phyloP scores from a whole-genome alignment of 1,140 invertebrate species.

The Drosophila truncata region DNA sequence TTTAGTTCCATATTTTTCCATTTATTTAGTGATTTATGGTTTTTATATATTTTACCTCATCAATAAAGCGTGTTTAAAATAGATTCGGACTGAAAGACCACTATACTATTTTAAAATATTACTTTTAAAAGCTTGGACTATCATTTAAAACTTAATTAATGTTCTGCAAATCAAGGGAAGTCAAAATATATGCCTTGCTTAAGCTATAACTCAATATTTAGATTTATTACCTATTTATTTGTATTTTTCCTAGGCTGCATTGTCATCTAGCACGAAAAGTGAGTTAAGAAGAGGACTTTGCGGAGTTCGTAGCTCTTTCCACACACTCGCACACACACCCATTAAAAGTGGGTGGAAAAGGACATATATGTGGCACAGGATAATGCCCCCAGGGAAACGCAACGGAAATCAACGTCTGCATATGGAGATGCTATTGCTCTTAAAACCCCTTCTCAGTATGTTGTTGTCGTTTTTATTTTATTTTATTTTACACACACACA shows the following conservation, averaged over 20 bases:
- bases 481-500: slow-evolving; percentile 6
- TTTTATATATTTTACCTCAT: no score
- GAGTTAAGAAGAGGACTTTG: not conserved
- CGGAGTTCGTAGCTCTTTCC: slow-evolving; percentile 7
- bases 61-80: no score
- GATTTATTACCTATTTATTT: slow-evolving; percentile 19
- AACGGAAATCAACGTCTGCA: slow-evolving; percentile 66
- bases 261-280: slow-evolving; percentile 27
- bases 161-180: not conserved
- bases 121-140: not conserved
- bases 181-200: slow-evolving; percentile 11
- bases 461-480: slow-evolving; percentile 26
- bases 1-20: no score
- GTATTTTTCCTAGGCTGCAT: slow-evolving; percentile 1
- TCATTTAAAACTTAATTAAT: not conserved
- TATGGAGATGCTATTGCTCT: slow-evolving; percentile 58
- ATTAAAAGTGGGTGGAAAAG: slow-evolving; percentile 48
- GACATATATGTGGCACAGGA: slow-evolving; percentile 14
- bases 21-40: not conserved
- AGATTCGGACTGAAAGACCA: no score
- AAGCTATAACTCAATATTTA: slow-evolving; percentile 35
- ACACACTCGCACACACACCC: not conserved
- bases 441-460: slow-evolving; percentile 16
- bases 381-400: slow-evolving; percentile 53
- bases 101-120: not conserved